Percentiles rank a stretch among this genome's conserved stretches.
Conservation (phyloP, 2,888 invertebrate genomes). For the Labia minor region DNA sequence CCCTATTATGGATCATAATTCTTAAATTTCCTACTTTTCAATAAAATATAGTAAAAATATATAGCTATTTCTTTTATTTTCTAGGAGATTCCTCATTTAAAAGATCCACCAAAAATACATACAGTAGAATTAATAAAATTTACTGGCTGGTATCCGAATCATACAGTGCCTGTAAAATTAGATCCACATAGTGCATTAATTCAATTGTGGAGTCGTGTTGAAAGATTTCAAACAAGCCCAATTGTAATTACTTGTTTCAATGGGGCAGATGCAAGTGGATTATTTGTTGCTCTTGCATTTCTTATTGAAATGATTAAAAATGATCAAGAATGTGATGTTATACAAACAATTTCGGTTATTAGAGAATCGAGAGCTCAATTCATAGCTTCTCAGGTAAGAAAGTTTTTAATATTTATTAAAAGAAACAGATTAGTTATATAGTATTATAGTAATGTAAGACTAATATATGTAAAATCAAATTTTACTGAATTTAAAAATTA, state of each 20-base stretch:
- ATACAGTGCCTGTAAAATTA: background rate
- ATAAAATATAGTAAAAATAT: too few species aligned
- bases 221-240: background rate
- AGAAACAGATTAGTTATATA: too few species aligned
- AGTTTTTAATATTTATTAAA: background rate
- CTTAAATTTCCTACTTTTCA: too few species aligned
- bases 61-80: too few species aligned
- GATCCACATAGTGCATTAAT: background rate
- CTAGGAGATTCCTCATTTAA: background rate
- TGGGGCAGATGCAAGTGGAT: slow-evolving; percentile 39
- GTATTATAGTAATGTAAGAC: too few species aligned
- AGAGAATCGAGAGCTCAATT: slow-evolving; percentile 38
- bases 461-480: too few species aligned
- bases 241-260: slow-evolving; percentile 26
- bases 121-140: background rate
- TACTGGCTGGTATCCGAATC: background rate
- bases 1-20: too few species aligned
- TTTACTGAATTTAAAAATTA: too few species aligned
- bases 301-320: slow-evolving; percentile 41
- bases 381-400: slow-evolving; percentile 33
- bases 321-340: slow-evolving; percentile 42
- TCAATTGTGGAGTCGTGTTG: background rate
- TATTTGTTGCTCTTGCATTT: slow-evolving; percentile 38
- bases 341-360: slow-evolving; percentile 38
- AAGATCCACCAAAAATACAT: background rate